phyloP scores from a whole-genome alignment of 2,797 vertebrate species.

The Danionella dracula region DNA sequence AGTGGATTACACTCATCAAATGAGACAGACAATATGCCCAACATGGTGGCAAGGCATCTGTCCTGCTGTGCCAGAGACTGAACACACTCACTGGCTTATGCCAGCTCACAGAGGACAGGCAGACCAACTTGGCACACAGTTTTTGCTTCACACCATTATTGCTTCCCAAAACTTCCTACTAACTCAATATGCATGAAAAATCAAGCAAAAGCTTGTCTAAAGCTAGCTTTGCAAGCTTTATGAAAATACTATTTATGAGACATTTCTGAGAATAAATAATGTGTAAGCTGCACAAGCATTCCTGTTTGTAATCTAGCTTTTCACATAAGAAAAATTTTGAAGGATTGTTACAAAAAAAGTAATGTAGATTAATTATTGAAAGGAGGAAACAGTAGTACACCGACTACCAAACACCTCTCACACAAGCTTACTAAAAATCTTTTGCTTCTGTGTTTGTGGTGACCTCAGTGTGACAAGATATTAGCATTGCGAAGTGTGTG shows the following conservation, averaged over 20 bases:
- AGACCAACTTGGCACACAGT: constrained; percentile 25
- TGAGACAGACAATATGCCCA: constrained; percentile 47
- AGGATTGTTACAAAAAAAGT: too few relatives aligned
- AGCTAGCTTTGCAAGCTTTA: constrained; percentile 39
- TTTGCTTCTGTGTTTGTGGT: constrained; percentile 56
- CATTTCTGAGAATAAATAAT: too few relatives aligned
- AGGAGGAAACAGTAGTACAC: constrained; percentile 26
- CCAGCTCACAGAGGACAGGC: constrained; percentile 36
- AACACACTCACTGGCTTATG: constrained; percentile 33
- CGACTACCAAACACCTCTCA: constrained; percentile 17
- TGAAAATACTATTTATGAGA: too few relatives aligned
- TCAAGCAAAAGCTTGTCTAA: constrained; percentile 16
- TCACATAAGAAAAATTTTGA: too few relatives aligned
- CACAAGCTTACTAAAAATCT: constrained; percentile 47
- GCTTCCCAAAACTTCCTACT: constrained; percentile 42
- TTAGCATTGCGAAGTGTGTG: constrained; percentile 30
- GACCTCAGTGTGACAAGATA: constrained; percentile 4
- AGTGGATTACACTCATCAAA: constrained; percentile 44
- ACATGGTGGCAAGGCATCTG: constrained; percentile 34
- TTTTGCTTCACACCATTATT: constrained; percentile 9
- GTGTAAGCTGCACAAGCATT: too few relatives aligned
- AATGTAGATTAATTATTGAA: constrained; percentile 26
- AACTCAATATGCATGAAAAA: constrained; percentile 23
- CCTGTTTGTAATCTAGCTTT: too few relatives aligned
- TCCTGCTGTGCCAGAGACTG: constrained; percentile 41